Conservation (phyloP, 2,888 invertebrate species). For the Brachyptera putata region DNA sequence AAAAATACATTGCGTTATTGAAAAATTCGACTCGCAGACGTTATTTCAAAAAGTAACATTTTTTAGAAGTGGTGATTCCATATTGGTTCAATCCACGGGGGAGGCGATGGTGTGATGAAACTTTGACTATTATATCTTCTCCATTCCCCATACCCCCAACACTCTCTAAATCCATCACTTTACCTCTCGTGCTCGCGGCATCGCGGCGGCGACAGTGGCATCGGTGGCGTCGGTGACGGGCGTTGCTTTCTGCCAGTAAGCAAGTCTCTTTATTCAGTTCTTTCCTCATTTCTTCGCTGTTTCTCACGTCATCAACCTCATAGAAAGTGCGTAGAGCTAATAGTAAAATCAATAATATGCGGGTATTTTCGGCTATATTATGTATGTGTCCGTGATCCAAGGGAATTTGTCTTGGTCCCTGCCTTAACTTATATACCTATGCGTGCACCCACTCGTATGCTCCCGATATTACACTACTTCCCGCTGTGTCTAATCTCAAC, state of each 20-base stretch:
- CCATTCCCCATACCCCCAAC: conserved; percentile 17
- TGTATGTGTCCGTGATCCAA: not conserved
- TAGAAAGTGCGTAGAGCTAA: no score
- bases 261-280: no score
- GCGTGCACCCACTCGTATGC: not conserved
- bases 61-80: conserved; percentile 24
- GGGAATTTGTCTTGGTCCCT: conserved; percentile 1
- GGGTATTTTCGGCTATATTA: no score
- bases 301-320: no score
- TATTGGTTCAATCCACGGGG: conserved; percentile 26
- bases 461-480: not conserved
- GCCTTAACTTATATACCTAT: not conserved
- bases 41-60: conserved; percentile 22
- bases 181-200: conserved; percentile 23
- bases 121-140: conserved; percentile 20
- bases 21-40: conserved; percentile 15
- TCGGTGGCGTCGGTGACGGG: not conserved
- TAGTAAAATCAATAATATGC: conserved; percentile 7
- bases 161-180: conserved; percentile 23
- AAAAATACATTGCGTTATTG: conserved; percentile 15
- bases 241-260: not conserved
- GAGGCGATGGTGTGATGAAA: conserved; percentile 18
- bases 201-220: conserved; percentile 25
- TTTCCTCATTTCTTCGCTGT: no score
- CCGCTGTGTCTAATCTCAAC: not conserved